Evolutionary conservation across 2,797 vertebrate species (phyloP).

Genomic region (Aphelocoma californica): DNA sequence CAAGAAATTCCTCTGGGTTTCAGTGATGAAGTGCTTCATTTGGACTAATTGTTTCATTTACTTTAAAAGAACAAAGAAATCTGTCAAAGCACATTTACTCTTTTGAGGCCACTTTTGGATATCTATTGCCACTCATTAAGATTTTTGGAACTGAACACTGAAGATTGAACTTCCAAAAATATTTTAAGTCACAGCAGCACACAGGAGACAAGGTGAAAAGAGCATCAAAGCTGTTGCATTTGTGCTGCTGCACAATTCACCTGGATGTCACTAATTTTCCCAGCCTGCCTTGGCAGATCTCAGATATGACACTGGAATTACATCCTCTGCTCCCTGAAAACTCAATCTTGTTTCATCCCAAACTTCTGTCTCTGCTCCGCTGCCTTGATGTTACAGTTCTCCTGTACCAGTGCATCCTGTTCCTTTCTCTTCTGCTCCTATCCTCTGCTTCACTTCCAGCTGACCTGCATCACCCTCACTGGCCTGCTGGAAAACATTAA

Average conservation of each 20-base stretch:
- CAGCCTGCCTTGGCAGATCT: not conserved
- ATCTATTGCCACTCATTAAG: not conserved
- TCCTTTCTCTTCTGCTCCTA: not conserved
- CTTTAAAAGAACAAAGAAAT: constrained; percentile 14
- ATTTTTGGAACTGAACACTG: not conserved
- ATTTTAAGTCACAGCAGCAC: not conserved
- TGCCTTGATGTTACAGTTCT: too few relatives aligned
- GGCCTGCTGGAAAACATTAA: not conserved
- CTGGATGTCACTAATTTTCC: not conserved
- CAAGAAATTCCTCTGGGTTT: constrained; percentile 19
- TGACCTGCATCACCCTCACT: not conserved
- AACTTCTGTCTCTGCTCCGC: not conserved
- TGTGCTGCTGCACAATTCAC: not conserved
- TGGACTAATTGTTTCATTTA: constrained; percentile 34
- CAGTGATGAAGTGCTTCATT: constrained; percentile 40
- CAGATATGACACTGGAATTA: not conserved
- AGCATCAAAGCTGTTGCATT: not conserved
- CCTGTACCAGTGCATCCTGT: not conserved
- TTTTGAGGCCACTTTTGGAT: not conserved
- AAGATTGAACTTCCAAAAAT: not conserved
- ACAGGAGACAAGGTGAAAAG: not conserved
- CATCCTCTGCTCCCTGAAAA: not conserved
- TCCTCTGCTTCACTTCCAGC: not conserved
- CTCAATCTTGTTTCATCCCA: not conserved
- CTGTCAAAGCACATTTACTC: constrained; percentile 11